Percentiles rank a stretch among this genome's conserved stretches.
These are phyloP conservation scores for Trichonephila clavata DNA, from an alignment of 1,140 invertebrate genomes.

Conservation along the genomic window DNA sequence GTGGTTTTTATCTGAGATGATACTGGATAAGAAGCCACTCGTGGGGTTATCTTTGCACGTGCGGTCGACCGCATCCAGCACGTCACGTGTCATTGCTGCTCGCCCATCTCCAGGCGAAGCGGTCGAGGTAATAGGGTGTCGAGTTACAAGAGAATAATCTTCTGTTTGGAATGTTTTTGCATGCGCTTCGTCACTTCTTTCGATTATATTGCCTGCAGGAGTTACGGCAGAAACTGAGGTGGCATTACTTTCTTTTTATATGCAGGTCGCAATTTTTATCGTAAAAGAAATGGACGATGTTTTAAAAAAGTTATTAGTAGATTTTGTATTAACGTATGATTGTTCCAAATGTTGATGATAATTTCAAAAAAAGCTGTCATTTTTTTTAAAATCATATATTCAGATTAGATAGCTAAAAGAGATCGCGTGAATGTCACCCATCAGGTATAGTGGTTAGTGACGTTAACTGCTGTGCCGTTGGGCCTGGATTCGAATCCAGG, in stretches of 20 bases:
- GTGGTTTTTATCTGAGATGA: background rate
- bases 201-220: background rate
- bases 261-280: too few species aligned
- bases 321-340: too few species aligned
- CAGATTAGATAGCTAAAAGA: too few species aligned
- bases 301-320: too few species aligned
- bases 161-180: background rate
- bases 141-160: background rate
- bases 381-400: too few species aligned
- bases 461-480: too few species aligned
- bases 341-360: too few species aligned
- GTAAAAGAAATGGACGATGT: too few species aligned
- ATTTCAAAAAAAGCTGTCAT: too few species aligned
- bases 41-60: background rate
- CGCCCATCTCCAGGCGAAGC: background rate
- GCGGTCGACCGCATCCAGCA: background rate
- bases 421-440: too few species aligned
- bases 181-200: background rate
- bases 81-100: background rate
- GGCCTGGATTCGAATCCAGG: too few species aligned
- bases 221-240: background rate
- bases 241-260: background rate
- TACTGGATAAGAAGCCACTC: background rate
- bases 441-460: too few species aligned
- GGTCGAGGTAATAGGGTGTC: background rate